Base-by-base conservation (phyloP, 2,888 invertebrate species). In the Autographa pulchrina region DNA sequence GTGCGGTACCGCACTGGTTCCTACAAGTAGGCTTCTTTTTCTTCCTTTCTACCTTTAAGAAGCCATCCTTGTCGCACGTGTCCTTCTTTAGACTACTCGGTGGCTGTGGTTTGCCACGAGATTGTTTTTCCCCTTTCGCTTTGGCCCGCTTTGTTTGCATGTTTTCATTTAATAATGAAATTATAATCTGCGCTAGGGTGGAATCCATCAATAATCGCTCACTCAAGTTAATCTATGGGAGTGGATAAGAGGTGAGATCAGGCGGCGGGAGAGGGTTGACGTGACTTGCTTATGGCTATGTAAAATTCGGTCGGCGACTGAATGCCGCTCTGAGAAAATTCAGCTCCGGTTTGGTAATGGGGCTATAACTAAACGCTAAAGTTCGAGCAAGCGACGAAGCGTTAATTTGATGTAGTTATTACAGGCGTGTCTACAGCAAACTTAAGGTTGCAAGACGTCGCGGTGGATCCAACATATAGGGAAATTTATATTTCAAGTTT, bases 161-260 rank as follows among this genome's bases (percentile, higher is more conserved):
- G n/a, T n/a, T n/a, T 41, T 16, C n/a, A 60, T 54, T 74, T 48
- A 56, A 63, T 77, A 58, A 70, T 65, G 18, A 61, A 54, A 70
- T 78, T 70, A 77, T 67, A 48, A 35, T 59, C 18, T 58, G 20
- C 48, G 59, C 52, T n/a, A 18, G 67, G 60, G 41, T 58, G 59
- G 56, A 67, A 72, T 69, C 66, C 64, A 68, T 78, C 72, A 65
- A 78, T 64, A 75, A 68, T 64, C 70, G 70, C 73, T 60, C 64
- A 66, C 61, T 72, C 66, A 58, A 65, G 66, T 68, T 78, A 72
- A 78, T 74, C 70, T 62, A 66, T 65, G 35, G 68, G 70, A 78
- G 78, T 80, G 73, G 78, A 69, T 38, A 63, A 60, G 62, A 60
- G 35, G 60, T 64, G 48, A 64, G 61, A 62, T 68, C 70, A 68